Evolutionary conservation across 2,888 invertebrate genomes (phyloP).

Genomic region (Tholera decimalis): DNA sequence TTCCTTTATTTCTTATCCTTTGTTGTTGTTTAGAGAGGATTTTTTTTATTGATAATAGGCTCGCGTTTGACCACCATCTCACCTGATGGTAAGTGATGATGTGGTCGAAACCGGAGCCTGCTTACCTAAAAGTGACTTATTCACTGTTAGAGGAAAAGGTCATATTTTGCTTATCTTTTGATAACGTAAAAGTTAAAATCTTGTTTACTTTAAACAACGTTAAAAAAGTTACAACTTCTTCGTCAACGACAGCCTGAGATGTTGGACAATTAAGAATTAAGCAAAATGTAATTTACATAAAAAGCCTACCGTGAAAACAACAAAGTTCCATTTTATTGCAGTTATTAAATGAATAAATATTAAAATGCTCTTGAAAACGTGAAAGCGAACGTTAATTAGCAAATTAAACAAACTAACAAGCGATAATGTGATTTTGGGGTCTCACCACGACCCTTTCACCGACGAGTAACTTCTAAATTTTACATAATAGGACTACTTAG

Average conservation of each 20-base stretch:
- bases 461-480: conserved; percentile 56
- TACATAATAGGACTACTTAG: conserved; percentile 48
- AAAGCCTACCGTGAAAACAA: conserved; percentile 24
- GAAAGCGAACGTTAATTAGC: conserved; percentile 63
- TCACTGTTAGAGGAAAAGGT: too few relatives aligned
- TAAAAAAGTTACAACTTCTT: not conserved
- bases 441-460: conserved; percentile 68
- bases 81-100: too few relatives aligned
- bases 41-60: too few relatives aligned
- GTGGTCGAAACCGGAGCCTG: too few relatives aligned
- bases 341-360: conserved; percentile 60
- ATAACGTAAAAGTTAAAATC: too few relatives aligned
- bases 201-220: too few relatives aligned
- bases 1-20: too few relatives aligned
- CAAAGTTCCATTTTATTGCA: conserved; percentile 41
- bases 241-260: too few relatives aligned
- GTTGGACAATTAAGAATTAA: conserved; percentile 7
- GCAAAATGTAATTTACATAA: conserved; percentile 16
- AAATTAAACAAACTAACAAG: conserved; percentile 64
- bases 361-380: conserved; percentile 54
- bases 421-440: conserved; percentile 69
- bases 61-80: too few relatives aligned
- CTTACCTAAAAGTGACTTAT: too few relatives aligned
- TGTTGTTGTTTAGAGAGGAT: too few relatives aligned
- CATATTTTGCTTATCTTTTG: too few relatives aligned